phyloP scores from a whole-genome alignment of 2,888 invertebrate genomes.

The Scaeva pyrastri region DNA sequence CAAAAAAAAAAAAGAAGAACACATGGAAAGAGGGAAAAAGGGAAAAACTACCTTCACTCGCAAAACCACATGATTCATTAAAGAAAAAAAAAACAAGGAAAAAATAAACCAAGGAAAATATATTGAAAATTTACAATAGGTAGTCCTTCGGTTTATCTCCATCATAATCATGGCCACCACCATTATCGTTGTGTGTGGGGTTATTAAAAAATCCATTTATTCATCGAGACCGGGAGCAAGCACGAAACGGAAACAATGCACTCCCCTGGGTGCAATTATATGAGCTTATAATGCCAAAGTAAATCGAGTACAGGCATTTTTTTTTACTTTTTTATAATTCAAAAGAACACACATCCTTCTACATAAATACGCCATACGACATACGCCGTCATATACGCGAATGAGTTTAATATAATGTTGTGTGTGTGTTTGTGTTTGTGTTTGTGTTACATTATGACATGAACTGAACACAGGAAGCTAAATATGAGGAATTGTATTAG shows the following conservation, averaged over 20 bases:
- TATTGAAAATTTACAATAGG: constrained; percentile 67
- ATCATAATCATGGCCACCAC: constrained; percentile 59
- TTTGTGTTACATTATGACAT: not conserved
- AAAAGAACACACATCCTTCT: constrained; percentile 25
- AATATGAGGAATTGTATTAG: constrained; percentile 23
- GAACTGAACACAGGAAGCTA: constrained; percentile 5
- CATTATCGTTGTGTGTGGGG: constrained; percentile 65
- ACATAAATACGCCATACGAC: not conserved
- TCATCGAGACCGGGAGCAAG: constrained; percentile 49
- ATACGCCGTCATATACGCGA: too few relatives aligned
- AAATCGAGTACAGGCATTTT: constrained; percentile 48
- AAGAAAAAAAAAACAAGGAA: constrained; percentile 23
- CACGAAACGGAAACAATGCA: constrained; percentile 68
- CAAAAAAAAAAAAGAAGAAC: not conserved
- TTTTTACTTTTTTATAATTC: not conserved
- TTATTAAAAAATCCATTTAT: constrained; percentile 66
- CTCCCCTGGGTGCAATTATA: constrained; percentile 72
- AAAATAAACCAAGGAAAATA: not conserved
- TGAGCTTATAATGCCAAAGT: constrained; percentile 70
- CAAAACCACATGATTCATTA: constrained; percentile 41
- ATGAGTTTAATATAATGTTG: not conserved
- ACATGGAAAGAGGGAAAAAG: not conserved
- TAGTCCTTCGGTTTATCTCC: constrained; percentile 48
- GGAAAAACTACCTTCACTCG: not conserved
- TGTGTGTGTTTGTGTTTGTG: not conserved